A percentile compares a stretch with the other conserved stretches of the same genome.
phyloP scores from a whole-genome alignment of 92 coral and sea anemone species.

The Phenganax subtilis region DNA sequence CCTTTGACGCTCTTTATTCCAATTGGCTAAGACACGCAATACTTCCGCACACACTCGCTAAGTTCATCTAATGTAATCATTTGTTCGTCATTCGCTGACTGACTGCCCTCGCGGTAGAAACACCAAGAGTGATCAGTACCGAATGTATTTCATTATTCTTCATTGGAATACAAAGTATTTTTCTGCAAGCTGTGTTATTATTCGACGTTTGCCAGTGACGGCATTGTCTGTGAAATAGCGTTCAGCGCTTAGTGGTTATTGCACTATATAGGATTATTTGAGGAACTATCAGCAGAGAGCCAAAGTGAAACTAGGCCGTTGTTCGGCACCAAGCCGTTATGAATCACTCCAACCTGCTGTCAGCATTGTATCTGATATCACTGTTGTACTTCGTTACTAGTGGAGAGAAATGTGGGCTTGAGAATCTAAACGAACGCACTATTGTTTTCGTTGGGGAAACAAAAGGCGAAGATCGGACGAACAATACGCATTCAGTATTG shows the following conservation, averaged over 20 bases:
- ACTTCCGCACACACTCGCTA: constrained; percentile 21
- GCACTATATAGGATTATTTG: not conserved
- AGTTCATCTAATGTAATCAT: not conserved
- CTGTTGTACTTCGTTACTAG: not conserved
- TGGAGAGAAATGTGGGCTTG: constrained; percentile 12
- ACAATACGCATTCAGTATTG: not conserved
- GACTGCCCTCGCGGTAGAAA: constrained; percentile 14
- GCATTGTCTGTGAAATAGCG: not conserved
- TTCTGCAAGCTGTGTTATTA: not conserved
- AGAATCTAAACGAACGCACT: constrained; percentile 29
- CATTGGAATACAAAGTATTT: not conserved
- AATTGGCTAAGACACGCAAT: constrained; percentile 3
- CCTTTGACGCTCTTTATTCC: not conserved
- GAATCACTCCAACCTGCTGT: not conserved
- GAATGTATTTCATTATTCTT: not conserved
- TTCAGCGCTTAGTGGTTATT: not conserved
- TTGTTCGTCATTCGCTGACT: constrained; percentile 15
- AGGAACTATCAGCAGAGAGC: not conserved
- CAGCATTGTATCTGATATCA: constrained; percentile 13
- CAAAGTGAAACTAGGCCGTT: constrained; percentile 1
- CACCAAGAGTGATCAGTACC: not conserved
- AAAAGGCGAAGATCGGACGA: constrained; percentile 6
- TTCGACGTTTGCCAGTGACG: not conserved
- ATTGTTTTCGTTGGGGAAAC: constrained; percentile 19
- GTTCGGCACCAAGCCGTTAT: constrained; percentile 2